Evolutionary conservation across 1,140 invertebrate species (phyloP), one percentile per base, ranked within the genome.

Genomic region (Atta texana): DNA sequence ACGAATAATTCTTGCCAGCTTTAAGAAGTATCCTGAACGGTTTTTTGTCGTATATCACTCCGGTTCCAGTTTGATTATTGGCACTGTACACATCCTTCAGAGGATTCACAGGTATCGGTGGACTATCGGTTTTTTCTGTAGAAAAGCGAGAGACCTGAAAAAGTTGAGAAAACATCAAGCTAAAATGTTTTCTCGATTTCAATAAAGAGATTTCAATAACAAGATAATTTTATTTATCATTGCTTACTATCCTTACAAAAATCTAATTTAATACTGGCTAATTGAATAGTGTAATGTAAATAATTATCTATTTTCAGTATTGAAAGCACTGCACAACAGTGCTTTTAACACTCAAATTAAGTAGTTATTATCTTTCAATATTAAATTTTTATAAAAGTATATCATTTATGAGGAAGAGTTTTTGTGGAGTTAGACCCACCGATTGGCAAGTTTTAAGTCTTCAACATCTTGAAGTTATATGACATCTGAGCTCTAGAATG

Each of bases 1-100:
- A 99, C 18, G 95, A 94, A 94, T 99, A 99, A n/a, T 94, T 97
- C 95, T 99, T 99, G 87, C 97, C 97, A 87, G 96, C 96, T 92
- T 97, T 96, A 57, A 98, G 95, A 7, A 91, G 94, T 34, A 98
- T 95, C 95, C 97, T 98, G 87, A 99, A 99, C 1, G 99, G 99
- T 92, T 98, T 98, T 92, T 97, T 98, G 91, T 99, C 98, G 93
- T 98, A 98, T 53, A 98, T 96, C 16, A 95, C 93, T 12, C 98
- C 98, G 94, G 97, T 97, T 18, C 95, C 96, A 44, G 92, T 85
- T 94, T 98, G 98, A 7, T 93, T 18, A 87, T 93, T 93, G 0
- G 97, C 96, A 0, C 96, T 96, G 92, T 96, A 96, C 21, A 96
- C 90, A n/a, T 96, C 93, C 91, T 96, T 95, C 24, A 97, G 88